Evolutionary conservation across 2,888 invertebrate species (phyloP).

Genomic region (Cinara cedri): DNA sequence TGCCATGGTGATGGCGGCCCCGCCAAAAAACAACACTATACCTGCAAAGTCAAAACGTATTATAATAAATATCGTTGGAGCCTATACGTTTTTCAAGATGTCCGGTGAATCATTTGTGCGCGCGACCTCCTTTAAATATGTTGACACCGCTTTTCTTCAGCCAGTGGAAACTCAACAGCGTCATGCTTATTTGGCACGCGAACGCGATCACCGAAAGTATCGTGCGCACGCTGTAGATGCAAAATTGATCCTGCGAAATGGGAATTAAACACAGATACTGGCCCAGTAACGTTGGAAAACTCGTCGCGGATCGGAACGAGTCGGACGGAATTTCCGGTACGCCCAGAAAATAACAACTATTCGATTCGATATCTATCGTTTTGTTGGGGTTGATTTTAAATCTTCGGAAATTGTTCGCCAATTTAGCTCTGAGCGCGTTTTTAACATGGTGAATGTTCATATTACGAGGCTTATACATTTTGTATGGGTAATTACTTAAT

Average conservation of each 20-base stretch:
- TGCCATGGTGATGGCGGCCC: constrained; percentile 56
- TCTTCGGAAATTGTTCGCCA: constrained; percentile 25
- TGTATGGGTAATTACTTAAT: not conserved
- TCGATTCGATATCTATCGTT: constrained; percentile 19
- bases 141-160: constrained; percentile 49
- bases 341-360: constrained; percentile 31
- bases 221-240: constrained; percentile 41
- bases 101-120: not conserved
- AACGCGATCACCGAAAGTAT: constrained; percentile 35
- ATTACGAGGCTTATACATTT: not conserved
- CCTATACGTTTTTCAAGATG: not conserved
- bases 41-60: constrained; percentile 38
- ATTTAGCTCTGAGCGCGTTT: not conserved
- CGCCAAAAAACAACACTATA: constrained; percentile 57
- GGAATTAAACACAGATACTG: constrained; percentile 58
- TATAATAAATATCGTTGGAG: not conserved
- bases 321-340: constrained; percentile 43
- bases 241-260: constrained; percentile 47
- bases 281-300: constrained; percentile 51
- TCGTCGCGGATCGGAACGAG: constrained; percentile 56
- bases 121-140: constrained; percentile 57
- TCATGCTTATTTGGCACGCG: constrained; percentile 50
- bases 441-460: not conserved
- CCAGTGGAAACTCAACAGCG: constrained; percentile 56
- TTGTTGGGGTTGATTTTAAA: constrained; percentile 36